Evolutionary conservation across 2,888 invertebrate genomes (phyloP).

Genomic region (Calliopum simillimum): DNA sequence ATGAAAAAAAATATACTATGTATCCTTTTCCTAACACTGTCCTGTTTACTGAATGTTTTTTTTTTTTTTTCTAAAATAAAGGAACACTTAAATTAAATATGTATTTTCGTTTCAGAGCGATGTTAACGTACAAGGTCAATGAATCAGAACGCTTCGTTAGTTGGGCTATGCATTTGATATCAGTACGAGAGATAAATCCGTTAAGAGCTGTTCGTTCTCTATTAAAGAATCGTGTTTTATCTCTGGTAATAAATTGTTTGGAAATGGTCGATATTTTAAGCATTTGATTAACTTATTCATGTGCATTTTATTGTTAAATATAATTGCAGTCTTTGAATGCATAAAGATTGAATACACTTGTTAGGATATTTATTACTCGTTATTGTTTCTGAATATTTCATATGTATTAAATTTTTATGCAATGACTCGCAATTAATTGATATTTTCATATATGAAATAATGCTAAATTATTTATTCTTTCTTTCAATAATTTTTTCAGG

Average conservation of each 20-base stretch:
- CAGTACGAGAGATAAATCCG: slow-evolving; percentile 29
- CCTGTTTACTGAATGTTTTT: too few relatives aligned
- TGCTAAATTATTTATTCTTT: slow-evolving; percentile 19
- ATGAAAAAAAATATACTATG: too few relatives aligned
- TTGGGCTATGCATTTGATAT: not conserved
- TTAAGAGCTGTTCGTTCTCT: slow-evolving; percentile 22
- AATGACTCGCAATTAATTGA: not conserved
- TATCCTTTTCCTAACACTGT: too few relatives aligned
- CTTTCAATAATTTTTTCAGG: slow-evolving; percentile 30
- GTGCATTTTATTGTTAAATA: slow-evolving; percentile 20
- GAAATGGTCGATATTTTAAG: slow-evolving; percentile 28
- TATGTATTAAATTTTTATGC: slow-evolving; percentile 7
- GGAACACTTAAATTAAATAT: not conserved
- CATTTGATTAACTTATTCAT: slow-evolving; percentile 22
- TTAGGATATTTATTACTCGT: too few relatives aligned
- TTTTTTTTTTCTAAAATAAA: too few relatives aligned
- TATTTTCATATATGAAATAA: slow-evolving; percentile 8
- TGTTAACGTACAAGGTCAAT: slow-evolving; percentile 9
- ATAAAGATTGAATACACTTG: too few relatives aligned
- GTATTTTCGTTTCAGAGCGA: slow-evolving; percentile 39
- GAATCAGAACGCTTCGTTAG: slow-evolving; percentile 10
- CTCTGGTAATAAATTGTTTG: slow-evolving; percentile 43
- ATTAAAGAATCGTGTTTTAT: slow-evolving; percentile 36
- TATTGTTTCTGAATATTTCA: not conserved
- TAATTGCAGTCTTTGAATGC: too few relatives aligned